Base-by-base conservation (phyloP, 2,797 vertebrate species). In the Crocidura indochinensis region DNA sequence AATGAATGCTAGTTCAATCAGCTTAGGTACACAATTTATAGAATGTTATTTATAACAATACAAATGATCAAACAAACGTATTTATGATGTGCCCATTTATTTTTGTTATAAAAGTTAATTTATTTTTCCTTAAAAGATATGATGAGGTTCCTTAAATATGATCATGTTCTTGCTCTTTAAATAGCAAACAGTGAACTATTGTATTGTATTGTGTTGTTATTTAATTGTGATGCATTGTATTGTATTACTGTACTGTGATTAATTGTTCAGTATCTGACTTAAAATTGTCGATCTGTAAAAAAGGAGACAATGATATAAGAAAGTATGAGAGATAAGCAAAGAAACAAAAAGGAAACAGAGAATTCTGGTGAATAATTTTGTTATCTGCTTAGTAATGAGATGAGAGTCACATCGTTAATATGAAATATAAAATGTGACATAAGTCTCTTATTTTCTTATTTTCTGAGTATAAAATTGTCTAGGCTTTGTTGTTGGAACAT, bases 31-130 rank as follows among this genome's bases (percentile, higher is more conserved):
- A 91, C 74, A 71, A 74, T 84, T 74, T 76, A 53, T n/a, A 84
- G 26, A 71, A 71, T 47, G 14, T 64, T 10, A 84, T 56, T 64
- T 10, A 84, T 56, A 15, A 81, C 1, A 69, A 47, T 38, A 12
- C 38, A 91, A 92, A 93, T 86, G 74, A 92, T 68, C 71, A 29
- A 65, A n/a, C 53, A 87, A 84, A 44, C 67, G 80, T 89, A 87
- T 56, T 87, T 87, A 26, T 62, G 62, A 47, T 64, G 12, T 60
- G 11, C 0, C 62, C 5, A 38, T 77, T 65, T 51, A 74, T 62
- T 91, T 83, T 74, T 17, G 24, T 78, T 84, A 19, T 67, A 56
- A 82, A 79, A 77, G 86, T 22, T 64, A 6, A 56, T 77, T 69
- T 60, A 79, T 87, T 73, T 82, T 87, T 71, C 26, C 15, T 90